Conservation (phyloP, 2,113 vertebrate species). For the Noturus placidus region DNA sequence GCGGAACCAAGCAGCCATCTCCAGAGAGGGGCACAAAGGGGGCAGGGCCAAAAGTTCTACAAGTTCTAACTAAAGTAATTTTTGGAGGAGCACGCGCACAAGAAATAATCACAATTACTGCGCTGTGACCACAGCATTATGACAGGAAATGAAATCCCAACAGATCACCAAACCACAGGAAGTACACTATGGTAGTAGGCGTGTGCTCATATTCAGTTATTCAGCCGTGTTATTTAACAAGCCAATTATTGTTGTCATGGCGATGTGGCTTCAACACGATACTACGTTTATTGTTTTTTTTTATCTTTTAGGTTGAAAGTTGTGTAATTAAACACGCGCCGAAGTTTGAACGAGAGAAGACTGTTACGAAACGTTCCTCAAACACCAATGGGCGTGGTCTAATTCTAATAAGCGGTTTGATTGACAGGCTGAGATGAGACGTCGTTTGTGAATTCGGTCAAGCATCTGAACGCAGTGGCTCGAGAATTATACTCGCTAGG, state of each 20-base stretch:
- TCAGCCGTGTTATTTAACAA: not conserved
- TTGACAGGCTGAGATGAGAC: not conserved
- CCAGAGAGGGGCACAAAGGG: not conserved
- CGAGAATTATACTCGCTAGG: not conserved
- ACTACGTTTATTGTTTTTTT: not conserved
- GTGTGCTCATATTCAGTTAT: constrained; percentile 12
- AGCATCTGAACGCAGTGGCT: not conserved
- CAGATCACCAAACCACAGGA: constrained; percentile 1
- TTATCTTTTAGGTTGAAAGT: not conserved
- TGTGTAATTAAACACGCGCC: not conserved
- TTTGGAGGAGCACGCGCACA: not conserved
- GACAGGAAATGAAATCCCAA: not conserved
- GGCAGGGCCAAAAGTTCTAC: not conserved
- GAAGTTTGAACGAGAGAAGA: not conserved
- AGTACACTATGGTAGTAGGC: not conserved
- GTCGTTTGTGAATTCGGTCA: not conserved
- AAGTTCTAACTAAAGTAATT: not conserved
- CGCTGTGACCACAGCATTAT: not conserved
- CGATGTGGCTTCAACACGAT: not conserved
- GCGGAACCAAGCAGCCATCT: not conserved
- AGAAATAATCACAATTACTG: not conserved
- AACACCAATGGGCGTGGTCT: not conserved
- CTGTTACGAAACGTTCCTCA: not conserved
- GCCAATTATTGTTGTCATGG: not conserved
- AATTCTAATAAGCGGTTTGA: not conserved